A percentile compares a stretch with the other conserved stretches of the same genome.
These are phyloP conservation scores for Peromyscus californicus DNA, from an alignment of 2,113 vertebrate genomes.

Conservation along the genomic window DNA sequence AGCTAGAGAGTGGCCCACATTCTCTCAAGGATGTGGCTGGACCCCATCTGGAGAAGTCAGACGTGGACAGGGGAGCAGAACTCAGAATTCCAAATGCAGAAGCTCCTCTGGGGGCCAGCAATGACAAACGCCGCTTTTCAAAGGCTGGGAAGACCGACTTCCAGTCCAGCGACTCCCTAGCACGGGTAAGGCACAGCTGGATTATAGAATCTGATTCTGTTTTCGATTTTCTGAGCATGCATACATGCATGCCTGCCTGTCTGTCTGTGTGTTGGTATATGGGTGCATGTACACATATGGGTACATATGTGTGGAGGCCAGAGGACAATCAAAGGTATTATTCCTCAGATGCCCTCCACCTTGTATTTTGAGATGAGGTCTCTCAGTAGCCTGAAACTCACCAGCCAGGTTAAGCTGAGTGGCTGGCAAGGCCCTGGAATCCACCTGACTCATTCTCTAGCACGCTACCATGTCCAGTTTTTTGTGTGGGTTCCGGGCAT, in stretches of 20 bases:
- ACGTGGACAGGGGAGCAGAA: slow-evolving; percentile 75
- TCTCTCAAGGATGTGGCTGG: slow-evolving; percentile 86
- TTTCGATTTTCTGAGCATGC: background rate
- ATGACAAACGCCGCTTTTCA: slow-evolving; percentile 84
- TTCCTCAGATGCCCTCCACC: background rate
- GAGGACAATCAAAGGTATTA: background rate
- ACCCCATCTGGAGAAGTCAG: slow-evolving; percentile 81
- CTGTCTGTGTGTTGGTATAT: background rate
- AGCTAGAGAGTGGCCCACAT: slow-evolving; percentile 85
- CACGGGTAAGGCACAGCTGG: slow-evolving; percentile 88
- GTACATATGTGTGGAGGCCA: background rate
- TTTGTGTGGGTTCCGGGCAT: background rate
- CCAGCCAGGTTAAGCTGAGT: background rate
- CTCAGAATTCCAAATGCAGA: slow-evolving; percentile 78
- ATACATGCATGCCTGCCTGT: background rate
- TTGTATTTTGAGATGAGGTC: background rate
- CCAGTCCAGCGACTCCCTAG: slow-evolving; percentile 86
- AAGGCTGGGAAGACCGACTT: slow-evolving; percentile 87
- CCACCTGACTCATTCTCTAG: background rate
- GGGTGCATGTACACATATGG: background rate
- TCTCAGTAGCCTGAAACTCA: background rate
- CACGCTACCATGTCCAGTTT: background rate
- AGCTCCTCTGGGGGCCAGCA: slow-evolving; percentile 68
- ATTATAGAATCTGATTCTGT: background rate
- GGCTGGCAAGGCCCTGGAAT: background rate